Evolutionary conservation across 2,113 vertebrate species (phyloP), one percentile per base, ranked within the genome.

Genomic region (Hippocampus comes): DNA sequence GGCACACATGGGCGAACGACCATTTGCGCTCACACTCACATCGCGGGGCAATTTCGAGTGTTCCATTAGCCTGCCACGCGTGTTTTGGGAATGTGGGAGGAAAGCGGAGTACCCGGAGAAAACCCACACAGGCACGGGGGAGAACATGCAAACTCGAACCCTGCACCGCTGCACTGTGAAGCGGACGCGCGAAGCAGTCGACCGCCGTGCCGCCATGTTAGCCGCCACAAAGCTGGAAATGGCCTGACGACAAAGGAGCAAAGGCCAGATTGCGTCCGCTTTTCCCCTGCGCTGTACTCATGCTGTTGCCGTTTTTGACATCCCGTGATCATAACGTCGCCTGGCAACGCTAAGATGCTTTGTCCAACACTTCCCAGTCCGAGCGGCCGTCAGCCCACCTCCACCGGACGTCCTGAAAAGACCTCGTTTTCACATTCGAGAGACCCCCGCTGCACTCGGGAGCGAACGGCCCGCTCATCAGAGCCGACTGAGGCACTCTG

Each of bases 381-480:
- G n/a, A 53, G 56, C 51, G 63, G 57, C 68, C 70, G 66, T 73
- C 63, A 72, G 71, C 60, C 41, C 48, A 67, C 71, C 64, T 64
- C 63, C 59, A 53, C n/a, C 10, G 42, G 11, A 12, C 21, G 71
- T 60, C 56, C 72, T 68, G 61, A 77, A 80, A 71, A 57, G 34
- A 66, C 25, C 25, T 27, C 2, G 3, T 63, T 71, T 68, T 41
- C 46, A 73, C 43, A 68, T 51, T 25, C 59, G 63, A n/a, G 25
- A 25, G 53, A 76, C 34, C 43, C 67, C 14, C 67, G 69, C 66
- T 48, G 64, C 41, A 66, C 66, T 70, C 56, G 75, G 46, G 43
- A 72, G 74, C 21, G 73, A 76, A 77, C 75, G 42, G 73, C 56
- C 71, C 38, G 10, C 60, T 80, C 80, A 73, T 75, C 23, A 43